Conservation (phyloP, 2,797 vertebrate genomes). For the Pseudomugil gertrudae region DNA sequence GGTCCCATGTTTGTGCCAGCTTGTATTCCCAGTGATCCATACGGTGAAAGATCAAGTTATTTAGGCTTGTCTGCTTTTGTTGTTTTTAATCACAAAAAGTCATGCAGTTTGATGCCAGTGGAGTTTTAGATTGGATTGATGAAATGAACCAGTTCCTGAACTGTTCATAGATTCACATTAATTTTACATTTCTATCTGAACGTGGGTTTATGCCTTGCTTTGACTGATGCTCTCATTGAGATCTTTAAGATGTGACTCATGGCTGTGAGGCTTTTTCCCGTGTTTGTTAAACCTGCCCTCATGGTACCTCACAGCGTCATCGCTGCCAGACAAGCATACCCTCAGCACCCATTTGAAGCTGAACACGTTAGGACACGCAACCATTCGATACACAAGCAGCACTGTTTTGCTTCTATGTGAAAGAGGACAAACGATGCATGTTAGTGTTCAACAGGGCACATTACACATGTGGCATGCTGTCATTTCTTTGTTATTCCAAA, state of each 20-base stretch:
- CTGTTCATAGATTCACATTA: conserved; percentile 3
- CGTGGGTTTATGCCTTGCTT: background rate
- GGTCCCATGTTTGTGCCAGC: background rate
- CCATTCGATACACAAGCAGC: conserved; percentile 46
- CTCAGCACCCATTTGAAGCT: conserved; percentile 27
- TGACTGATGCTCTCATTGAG: conserved; percentile 9
- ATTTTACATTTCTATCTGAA: too few species aligned
- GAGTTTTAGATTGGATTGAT: background rate
- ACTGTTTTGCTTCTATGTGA: conserved; percentile 34
- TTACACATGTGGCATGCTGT: conserved; percentile 11
- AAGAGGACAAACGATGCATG: conserved; percentile 42
- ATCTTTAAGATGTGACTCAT: conserved; percentile 46
- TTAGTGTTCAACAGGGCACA: conserved; percentile 11
- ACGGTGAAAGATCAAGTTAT: background rate
- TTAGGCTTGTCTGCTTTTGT: background rate
- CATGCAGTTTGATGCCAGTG: background rate
- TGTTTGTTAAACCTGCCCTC: conserved; percentile 49
- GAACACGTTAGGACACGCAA: conserved; percentile 58
- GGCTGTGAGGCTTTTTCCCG: background rate
- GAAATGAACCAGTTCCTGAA: background rate
- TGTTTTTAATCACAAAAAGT: background rate
- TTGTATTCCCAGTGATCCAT: background rate
- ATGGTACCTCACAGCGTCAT: conserved; percentile 60
- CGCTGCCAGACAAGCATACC: conserved; percentile 43
- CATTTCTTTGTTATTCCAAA: conserved; percentile 11